phyloP scores from a whole-genome alignment of 2,113 vertebrate species.

The Silurus glanis region DNA sequence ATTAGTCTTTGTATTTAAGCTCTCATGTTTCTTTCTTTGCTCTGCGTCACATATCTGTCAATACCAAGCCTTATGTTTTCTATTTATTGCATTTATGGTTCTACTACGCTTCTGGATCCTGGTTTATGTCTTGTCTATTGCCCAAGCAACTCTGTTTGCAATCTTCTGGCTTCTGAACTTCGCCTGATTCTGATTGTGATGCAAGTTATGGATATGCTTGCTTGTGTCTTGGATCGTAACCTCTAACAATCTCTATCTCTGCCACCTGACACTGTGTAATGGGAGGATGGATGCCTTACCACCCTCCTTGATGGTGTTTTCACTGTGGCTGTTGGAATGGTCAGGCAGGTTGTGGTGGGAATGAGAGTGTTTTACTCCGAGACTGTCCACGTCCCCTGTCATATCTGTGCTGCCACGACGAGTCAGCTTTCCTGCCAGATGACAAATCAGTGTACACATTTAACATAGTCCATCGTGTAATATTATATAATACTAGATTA shows the following conservation, averaged over 20 bases:
- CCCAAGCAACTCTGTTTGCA: background rate
- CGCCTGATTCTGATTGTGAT: background rate
- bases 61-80: background rate
- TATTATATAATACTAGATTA: background rate
- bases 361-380: conserved; percentile 88
- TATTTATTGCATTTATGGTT: background rate
- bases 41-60: background rate
- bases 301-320: conserved; percentile 90
- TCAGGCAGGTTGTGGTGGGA: conserved; percentile 94
- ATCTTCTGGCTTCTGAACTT: background rate
- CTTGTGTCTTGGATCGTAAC: background rate
- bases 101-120: background rate
- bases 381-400: conserved; percentile 88
- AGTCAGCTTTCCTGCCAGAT: conserved; percentile 84
- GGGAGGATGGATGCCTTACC: conserved; percentile 64
- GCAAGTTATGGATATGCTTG: background rate
- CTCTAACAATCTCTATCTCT: background rate
- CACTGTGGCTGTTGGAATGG: conserved; percentile 94
- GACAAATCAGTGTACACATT: conserved; percentile 2
- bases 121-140: background rate
- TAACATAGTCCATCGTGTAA: conserved; percentile 10
- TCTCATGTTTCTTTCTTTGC: background rate
- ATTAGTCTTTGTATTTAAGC: background rate
- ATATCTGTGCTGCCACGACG: conserved; percentile 91
- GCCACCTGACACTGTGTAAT: background rate